phyloP scores from a whole-genome alignment of 2,113 vertebrate genomes.

The Rana temporaria region DNA sequence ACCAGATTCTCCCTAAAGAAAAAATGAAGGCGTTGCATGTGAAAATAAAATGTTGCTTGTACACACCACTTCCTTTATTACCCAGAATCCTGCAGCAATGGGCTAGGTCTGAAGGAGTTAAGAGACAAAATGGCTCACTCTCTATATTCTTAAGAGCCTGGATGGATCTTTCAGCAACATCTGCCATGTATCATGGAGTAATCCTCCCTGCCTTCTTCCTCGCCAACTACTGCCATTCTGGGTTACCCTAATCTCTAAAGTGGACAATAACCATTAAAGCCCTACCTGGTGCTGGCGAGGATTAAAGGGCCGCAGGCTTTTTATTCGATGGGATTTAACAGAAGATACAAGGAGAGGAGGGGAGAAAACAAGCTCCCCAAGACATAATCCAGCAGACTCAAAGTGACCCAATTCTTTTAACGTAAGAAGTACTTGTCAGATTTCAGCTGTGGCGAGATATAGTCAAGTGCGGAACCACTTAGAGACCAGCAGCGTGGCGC shows the following conservation, averaged over 20 bases:
- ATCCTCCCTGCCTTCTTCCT: conserved; percentile 69
- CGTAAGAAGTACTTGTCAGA: conserved; percentile 62
- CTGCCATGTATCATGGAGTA: conserved; percentile 67
- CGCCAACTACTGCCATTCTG: conserved; percentile 64
- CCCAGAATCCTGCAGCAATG: neutral
- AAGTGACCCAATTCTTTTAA: conserved; percentile 77
- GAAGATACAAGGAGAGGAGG: conserved; percentile 70
- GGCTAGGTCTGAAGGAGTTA: conserved; percentile 29
- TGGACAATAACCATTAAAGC: conserved; percentile 75
- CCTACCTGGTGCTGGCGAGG: conserved; percentile 75
- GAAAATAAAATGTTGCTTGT: too few species aligned
- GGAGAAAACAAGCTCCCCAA: conserved; percentile 70
- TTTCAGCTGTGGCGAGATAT: conserved; percentile 26
- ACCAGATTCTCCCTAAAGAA: too few species aligned
- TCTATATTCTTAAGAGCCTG: conserved; percentile 62
- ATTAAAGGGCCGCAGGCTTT: conserved; percentile 73
- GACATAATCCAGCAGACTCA: conserved; percentile 75
- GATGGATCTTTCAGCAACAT: conserved; percentile 69
- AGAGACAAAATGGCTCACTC: conserved; percentile 59
- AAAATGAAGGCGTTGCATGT: too few species aligned
- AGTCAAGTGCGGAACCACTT: neutral
- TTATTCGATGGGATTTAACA: conserved; percentile 73
- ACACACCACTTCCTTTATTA: too few species aligned
- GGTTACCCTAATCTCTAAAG: conserved; percentile 80
- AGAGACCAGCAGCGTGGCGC: neutral